Evolutionary conservation across 1,140 invertebrate species (phyloP), one percentile per base, ranked within the genome.

Genomic region (Nymphalis io): DNA sequence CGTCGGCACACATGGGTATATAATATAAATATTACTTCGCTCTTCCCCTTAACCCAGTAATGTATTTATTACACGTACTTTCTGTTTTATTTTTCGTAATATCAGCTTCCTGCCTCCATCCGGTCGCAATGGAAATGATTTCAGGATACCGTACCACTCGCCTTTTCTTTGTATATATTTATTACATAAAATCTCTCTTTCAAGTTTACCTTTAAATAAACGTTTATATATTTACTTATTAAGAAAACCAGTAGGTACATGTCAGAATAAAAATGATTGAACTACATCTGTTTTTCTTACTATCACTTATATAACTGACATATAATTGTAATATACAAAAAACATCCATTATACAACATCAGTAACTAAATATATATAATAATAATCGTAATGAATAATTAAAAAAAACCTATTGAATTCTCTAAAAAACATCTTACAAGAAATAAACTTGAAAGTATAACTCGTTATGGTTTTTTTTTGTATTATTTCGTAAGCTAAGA

Each of bases 41-140:
- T 16, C 53, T 40, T 64, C 61, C 15, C 66, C 61, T 60, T 69
- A 68, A 68, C 33, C 40, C 21, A 53, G 60, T 72, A 60, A 68
- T 65, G 42, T 67, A 64, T 72, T 67, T 72, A 72, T 67, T 68
- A 68, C 57, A 53, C 61, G 59, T 63, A 42, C 16, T 5, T 58
- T 23, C 10, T 59, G 55, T 68, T 73, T 72, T 64, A 64, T 67
- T 63, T 60, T 62, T 67, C 66, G 57, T 13, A 20, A 69, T 61
- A 57, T 73, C 48, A 65, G 60, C 69, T 65, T 73, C 58, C 71
- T 63, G 21, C 60, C 5, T 53, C 60, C 46, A 27, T 23, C 23
- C 57, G 58, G 16, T 21, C 16, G 40, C 13, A 20, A 42, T 33
- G 46, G 46, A 51, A 51, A 51, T 51, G 46, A 12, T 20, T 51